Conservation (phyloP, 2,888 invertebrate genomes). For the Trissolcus brochymenae region DNA sequence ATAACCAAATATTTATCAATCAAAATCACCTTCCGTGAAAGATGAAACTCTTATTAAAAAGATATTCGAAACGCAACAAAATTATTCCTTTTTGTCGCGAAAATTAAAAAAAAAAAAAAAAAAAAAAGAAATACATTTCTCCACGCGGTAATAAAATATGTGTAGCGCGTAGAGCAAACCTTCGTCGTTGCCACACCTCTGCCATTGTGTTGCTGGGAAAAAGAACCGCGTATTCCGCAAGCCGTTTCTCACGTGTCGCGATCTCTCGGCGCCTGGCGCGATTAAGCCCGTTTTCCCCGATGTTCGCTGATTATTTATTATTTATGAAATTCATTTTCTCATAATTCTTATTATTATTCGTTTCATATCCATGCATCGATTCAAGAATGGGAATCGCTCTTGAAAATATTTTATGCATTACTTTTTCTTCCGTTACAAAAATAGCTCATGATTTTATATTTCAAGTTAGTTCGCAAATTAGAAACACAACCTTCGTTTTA, state of each 20-base stretch:
- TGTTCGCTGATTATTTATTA: constrained; percentile 35
- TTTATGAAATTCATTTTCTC: constrained; percentile 25
- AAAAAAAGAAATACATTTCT: not conserved
- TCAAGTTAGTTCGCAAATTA: too few relatives aligned
- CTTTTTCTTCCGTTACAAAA: too few relatives aligned
- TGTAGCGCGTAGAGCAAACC: constrained; percentile 21
- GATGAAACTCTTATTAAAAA: not conserved
- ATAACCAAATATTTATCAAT: too few relatives aligned
- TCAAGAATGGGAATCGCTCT: too few relatives aligned
- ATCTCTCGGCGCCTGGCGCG: constrained; percentile 25
- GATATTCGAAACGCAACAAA: too few relatives aligned
- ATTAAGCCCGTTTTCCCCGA: constrained; percentile 35
- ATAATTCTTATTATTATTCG: constrained; percentile 30
- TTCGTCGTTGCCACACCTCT: constrained; percentile 42
- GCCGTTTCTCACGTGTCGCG: constrained; percentile 53
- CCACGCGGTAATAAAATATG: not conserved
- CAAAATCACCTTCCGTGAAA: too few relatives aligned
- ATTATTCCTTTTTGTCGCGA: too few relatives aligned
- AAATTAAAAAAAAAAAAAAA: not conserved
- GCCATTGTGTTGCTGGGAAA: constrained; percentile 52
- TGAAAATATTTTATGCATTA: too few relatives aligned
- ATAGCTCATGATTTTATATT: too few relatives aligned
- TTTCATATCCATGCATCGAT: constrained; percentile 3
- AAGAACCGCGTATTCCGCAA: constrained; percentile 37
- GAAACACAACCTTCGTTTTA: too few relatives aligned